Base-by-base conservation (phyloP, 2,888 invertebrate species). In the Drosophila affinis region DNA sequence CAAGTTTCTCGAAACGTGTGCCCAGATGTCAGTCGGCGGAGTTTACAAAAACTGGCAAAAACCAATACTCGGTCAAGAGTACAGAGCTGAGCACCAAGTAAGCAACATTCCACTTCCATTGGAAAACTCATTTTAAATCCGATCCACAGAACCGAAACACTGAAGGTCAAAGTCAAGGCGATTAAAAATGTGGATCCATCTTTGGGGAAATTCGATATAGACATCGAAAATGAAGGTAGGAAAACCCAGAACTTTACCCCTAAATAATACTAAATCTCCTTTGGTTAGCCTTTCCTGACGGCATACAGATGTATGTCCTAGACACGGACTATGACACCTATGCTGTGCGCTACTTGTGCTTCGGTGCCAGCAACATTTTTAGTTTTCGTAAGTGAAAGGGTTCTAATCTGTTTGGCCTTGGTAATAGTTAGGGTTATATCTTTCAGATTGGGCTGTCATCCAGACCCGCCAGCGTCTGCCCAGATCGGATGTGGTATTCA, bases 281-380 rank as follows among this genome's bases (percentile, higher is more conserved):
- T 0, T n/a, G 7, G 7, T 1, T 9, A 80, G 75, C 9, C 0
- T 55, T 53, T 55, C 32, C 46, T 0, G 2, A 52, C 0, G 72
- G 76, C 9, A 0, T 63, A 14, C 32, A 70, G 14, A 32, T 75
- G 0, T 67, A 64, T 48, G 87, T 95, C n/a, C 81, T 95, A 48
- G 94, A 93, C 44, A 95, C 95, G 0, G 95, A 95, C 88, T 95
- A 95, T 81, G 90, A 90, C 0, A 92, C 90, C 62, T 95, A 93
- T 80, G 91, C 94, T 1, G 94, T 95, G 1, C 93, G 94, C 3
- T 95, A 93, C 93, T 93, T 94, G 21, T 95, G 95, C 81, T 88
- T 81, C 1, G 49, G 71, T n/a, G 3, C 52, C 12, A 12, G 17
- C 12, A 0, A 7, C 0, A 1, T 71, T 9, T 4, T 62, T 0